phyloP scores from a whole-genome alignment of 2,797 vertebrate genomes.

The Lagorchestes hirsutus region DNA sequence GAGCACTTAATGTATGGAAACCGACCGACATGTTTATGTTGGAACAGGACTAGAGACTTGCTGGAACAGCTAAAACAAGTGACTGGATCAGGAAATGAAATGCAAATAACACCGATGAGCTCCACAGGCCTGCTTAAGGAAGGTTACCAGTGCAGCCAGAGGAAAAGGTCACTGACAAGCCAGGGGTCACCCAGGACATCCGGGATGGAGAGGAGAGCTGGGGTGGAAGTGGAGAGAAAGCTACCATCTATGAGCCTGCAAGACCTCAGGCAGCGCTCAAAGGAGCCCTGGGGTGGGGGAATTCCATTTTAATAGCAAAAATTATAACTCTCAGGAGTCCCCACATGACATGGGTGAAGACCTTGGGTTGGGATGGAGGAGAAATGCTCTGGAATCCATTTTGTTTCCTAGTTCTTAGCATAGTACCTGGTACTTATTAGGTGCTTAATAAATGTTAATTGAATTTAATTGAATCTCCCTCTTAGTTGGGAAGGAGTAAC shows the following conservation, averaged over 20 bases:
- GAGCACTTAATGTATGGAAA: neutral
- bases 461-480: neutral
- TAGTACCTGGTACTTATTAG: neutral
- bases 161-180: neutral
- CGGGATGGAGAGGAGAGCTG: neutral
- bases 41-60: constrained; percentile 7
- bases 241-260: neutral
- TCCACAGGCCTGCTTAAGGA: neutral
- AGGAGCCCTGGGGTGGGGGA: neutral
- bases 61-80: neutral
- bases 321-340: neutral
- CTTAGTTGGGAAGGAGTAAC: neutral
- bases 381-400: constrained; percentile 29
- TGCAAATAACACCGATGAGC: neutral
- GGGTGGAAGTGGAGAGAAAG: neutral
- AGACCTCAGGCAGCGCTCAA: neutral
- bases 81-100: constrained; percentile 49
- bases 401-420: neutral
- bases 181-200: neutral
- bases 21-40: constrained; percentile 61
- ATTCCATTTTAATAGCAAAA: constrained; percentile 12
- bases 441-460: neutral
- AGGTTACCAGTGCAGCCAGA: neutral
- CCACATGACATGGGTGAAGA: neutral
- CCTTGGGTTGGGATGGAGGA: neutral